Conservation (phyloP, 2,797 vertebrate genomes). For the Cuniculus paca region DNA sequence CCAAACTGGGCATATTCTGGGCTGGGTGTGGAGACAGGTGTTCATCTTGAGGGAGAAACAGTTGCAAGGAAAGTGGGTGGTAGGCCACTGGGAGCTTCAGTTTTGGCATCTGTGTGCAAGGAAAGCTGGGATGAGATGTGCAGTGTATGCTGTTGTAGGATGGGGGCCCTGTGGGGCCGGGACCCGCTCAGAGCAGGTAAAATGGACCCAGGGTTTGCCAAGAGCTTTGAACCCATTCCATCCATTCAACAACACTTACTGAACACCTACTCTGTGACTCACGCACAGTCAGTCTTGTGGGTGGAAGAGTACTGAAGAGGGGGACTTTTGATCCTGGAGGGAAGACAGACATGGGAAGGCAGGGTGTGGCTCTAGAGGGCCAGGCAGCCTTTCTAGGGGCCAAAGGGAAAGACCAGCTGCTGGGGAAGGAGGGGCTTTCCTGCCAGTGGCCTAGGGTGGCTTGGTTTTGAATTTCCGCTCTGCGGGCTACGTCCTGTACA, state of each 20-base stretch:
- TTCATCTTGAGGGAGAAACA: background rate
- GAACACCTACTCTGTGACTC: background rate
- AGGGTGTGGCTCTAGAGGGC: slow-evolving; percentile 35
- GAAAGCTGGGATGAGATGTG: background rate
- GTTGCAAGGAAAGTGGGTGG: background rate
- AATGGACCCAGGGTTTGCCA: background rate
- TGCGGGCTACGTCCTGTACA: slow-evolving; percentile 82
- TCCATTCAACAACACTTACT: background rate
- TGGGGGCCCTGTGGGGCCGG: background rate
- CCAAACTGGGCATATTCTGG: background rate
- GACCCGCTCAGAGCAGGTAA: background rate
- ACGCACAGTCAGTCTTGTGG: background rate
- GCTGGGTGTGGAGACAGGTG: background rate
- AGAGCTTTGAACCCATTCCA: background rate
- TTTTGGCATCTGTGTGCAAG: background rate
- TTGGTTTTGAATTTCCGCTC: slow-evolving; percentile 84
- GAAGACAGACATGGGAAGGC: background rate
- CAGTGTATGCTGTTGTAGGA: background rate
- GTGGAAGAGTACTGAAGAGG: background rate
- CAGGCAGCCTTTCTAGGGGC: slow-evolving; percentile 62
- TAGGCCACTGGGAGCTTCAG: background rate
- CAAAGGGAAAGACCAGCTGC: slow-evolving; percentile 80
- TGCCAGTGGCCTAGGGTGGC: slow-evolving; percentile 69
- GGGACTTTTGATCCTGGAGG: slow-evolving; percentile 46
- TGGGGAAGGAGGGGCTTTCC: slow-evolving; percentile 81